A percentile compares a stretch with the other conserved stretches of the same genome.
phyloP scores from a whole-genome alignment of 2,888 invertebrate species.

The Eristalinus sepulchralis region DNA sequence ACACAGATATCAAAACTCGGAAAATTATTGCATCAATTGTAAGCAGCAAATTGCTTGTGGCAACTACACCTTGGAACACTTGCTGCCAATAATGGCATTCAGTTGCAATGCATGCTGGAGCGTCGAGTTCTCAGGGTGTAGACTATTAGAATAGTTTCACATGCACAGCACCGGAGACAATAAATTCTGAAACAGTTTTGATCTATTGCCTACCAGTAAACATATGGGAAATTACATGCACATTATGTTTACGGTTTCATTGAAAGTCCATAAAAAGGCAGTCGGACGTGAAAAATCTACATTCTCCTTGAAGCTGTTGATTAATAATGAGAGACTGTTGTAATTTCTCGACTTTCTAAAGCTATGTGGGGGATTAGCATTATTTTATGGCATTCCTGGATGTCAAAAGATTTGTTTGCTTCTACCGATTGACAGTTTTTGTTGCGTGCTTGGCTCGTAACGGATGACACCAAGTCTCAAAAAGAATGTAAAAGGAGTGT shows the following conservation, averaged over 20 bases:
- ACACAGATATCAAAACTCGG: slow-evolving; percentile 6
- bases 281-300: slow-evolving; percentile 17
- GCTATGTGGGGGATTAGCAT: neutral
- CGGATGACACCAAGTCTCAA: neutral
- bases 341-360: slow-evolving; percentile 21
- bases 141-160: slow-evolving; percentile 8
- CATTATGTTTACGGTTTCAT: slow-evolving; percentile 14
- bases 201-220: neutral
- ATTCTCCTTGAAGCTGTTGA: slow-evolving; percentile 26
- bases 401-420: neutral
- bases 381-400: neutral
- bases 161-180: slow-evolving; percentile 16
- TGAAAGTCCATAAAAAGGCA: slow-evolving; percentile 1
- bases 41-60: slow-evolving; percentile 22
- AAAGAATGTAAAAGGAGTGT: neutral
- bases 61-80: slow-evolving; percentile 21
- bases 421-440: neutral
- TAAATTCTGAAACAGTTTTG: slow-evolving; percentile 10
- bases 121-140: slow-evolving; percentile 17
- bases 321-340: slow-evolving; percentile 20
- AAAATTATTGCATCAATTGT: slow-evolving; percentile 23
- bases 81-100: neutral
- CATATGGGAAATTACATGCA: neutral
- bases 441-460: neutral
- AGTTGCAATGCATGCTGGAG: slow-evolving; percentile 20